Conservation (phyloP, 2,888 invertebrate species). For the Blera fallax region DNA sequence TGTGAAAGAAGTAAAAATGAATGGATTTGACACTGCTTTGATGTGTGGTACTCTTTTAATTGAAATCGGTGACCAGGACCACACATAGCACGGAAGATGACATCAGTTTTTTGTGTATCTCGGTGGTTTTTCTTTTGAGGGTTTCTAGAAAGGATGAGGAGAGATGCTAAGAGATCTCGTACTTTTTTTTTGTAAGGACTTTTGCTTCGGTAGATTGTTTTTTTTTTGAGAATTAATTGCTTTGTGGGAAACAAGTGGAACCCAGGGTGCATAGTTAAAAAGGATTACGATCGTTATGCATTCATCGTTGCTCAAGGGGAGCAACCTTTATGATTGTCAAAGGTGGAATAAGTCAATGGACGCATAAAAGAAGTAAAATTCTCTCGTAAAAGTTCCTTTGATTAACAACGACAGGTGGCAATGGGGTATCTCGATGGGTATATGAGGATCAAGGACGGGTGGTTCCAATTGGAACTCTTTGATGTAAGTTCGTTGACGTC, state of each 20-base stretch:
- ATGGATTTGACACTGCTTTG: slow-evolving; percentile 53
- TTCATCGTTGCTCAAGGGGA: slow-evolving; percentile 10
- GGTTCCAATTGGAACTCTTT: too few species aligned
- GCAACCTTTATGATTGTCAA: slow-evolving; percentile 10
- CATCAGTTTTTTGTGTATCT: not conserved
- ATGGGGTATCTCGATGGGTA: not conserved
- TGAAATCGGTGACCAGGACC: slow-evolving; percentile 51
- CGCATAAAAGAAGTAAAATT: not conserved
- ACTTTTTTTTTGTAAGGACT: not conserved
- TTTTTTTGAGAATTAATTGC: slow-evolving; percentile 43
- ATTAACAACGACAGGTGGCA: not conserved
- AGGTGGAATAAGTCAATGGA: not conserved
- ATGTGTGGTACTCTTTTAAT: slow-evolving; percentile 48
- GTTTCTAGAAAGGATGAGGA: not conserved
- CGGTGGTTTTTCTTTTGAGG: slow-evolving; percentile 6
- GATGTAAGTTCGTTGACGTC: too few species aligned
- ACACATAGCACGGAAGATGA: slow-evolving; percentile 22
- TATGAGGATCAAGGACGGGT: not conserved
- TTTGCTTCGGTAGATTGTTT: slow-evolving; percentile 13
- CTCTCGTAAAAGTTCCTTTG: not conserved
- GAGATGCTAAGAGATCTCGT: not conserved
- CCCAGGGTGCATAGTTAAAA: slow-evolving; percentile 2
- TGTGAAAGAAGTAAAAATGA: slow-evolving; percentile 38
- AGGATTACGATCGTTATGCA: slow-evolving; percentile 17
- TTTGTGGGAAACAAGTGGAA: not conserved